phyloP scores from a whole-genome alignment of 2,888 invertebrate species.

The Polyommatus iphigenia region DNA sequence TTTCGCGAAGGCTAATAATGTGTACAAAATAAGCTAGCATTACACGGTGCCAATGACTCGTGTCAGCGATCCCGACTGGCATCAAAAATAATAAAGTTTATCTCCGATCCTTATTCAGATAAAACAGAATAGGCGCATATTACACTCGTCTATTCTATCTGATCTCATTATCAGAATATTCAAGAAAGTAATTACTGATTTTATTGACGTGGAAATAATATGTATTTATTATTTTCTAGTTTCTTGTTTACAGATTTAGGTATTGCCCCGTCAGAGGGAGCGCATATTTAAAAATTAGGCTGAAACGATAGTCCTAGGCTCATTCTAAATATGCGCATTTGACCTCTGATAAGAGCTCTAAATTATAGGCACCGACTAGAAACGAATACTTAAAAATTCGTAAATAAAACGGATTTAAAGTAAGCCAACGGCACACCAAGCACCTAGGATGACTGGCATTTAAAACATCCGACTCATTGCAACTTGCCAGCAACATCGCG shows the following conservation, averaged over 20 bases:
- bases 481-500: background rate
- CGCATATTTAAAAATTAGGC: background rate
- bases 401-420: background rate
- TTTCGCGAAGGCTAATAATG: background rate
- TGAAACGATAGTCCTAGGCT: no score
- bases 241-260: background rate
- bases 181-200: background rate
- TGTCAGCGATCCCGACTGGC: slow-evolving; percentile 2
- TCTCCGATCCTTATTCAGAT: background rate
- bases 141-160: slow-evolving; percentile 5
- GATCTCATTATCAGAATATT: background rate
- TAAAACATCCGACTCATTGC: background rate
- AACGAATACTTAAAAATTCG: background rate
- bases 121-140: background rate
- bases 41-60: slow-evolving; percentile 1
- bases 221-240: no score
- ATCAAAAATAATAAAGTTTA: slow-evolving; percentile 3
- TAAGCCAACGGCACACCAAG: background rate
- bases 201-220: background rate
- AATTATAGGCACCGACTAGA: background rate
- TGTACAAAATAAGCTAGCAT: slow-evolving; percentile 15
- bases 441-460: slow-evolving; percentile 7
- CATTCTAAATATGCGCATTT: no score
- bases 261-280: background rate
- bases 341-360: no score